Evolutionary conservation across 2,888 invertebrate genomes (phyloP).

Genomic region (Epistrophe eligans): DNA sequence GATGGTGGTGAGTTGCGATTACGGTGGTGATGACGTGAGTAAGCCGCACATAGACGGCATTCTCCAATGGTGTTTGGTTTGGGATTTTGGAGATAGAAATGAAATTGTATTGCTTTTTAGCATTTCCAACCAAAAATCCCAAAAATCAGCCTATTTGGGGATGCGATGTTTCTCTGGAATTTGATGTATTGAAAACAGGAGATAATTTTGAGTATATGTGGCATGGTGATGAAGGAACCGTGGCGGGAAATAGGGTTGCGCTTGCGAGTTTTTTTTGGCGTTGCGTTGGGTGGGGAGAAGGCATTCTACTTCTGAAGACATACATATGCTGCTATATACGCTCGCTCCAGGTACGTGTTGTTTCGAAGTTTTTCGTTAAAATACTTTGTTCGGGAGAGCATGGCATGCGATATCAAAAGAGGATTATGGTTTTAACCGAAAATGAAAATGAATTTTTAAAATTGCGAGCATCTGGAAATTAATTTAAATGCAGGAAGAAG

Average conservation of each 20-base stretch:
- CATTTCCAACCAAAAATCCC: conserved; percentile 10
- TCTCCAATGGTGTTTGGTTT: conserved; percentile 9
- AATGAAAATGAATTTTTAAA: conserved; percentile 51
- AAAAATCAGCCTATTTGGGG: conserved; percentile 29
- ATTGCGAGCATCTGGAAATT: conserved; percentile 51
- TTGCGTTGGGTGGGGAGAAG: conserved; percentile 13
- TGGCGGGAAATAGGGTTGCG: conserved; percentile 27
- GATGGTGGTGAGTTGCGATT: not conserved
- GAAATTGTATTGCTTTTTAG: conserved; percentile 47
- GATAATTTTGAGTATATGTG: conserved; percentile 48
- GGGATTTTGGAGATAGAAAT: not conserved
- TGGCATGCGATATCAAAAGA: conserved; percentile 51
- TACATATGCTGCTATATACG: conserved; percentile 43
- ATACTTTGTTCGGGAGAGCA: conserved; percentile 34
- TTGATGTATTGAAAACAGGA: conserved; percentile 37
- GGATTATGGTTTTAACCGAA: conserved; percentile 58
- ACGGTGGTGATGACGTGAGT: not conserved
- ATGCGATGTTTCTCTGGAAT: conserved; percentile 39
- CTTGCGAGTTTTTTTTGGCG: conserved; percentile 36
- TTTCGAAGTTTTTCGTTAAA: conserved; percentile 46
- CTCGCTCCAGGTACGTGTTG: conserved; percentile 47
- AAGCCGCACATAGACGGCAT: conserved; percentile 42
- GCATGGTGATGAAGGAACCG: not conserved
- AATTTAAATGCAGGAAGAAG: conserved; percentile 59
- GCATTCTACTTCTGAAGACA: conserved; percentile 25